Evolutionary conservation across 2,113 vertebrate species (phyloP), one percentile per base, ranked within the genome.

Genomic region (Antechinus stuartii): DNA sequence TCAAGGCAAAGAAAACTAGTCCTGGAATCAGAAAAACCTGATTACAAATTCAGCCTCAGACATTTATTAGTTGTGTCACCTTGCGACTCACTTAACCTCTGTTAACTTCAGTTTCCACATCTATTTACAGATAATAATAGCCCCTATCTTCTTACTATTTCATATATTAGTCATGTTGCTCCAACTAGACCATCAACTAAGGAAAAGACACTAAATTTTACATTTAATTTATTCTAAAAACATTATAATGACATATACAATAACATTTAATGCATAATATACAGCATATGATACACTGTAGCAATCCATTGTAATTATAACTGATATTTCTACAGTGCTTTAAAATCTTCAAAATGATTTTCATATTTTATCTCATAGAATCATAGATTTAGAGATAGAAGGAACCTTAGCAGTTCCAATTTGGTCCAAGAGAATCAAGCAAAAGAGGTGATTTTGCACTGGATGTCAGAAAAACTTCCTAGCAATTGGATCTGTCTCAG

Each of bases 1-100:
- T 96, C 46, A 3, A 3, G 0, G 92, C 94, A 52, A 98, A 97
- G 90, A 12, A 92, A 68, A 94, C 96, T 90, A 91, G 55, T 55
- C 90, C 92, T 94, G 52, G 91, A 68, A 50, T 54, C 26, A 47
- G 6, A 54, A 91, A 54, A 54, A 54, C 16, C 11, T 22, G 14
- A 22, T 0, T 54, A 19, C 54, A 54, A 54, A 54, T 54, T 22
- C 54, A 54, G 19, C 19, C 54, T 54, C 54, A 19, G 54, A 54
- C 54, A 54, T 56, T 25, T 25, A 56, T 56, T 56, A 56, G 55
- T 22, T 56, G 55, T 56, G 24, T 56, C 26, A 26, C 55, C 55
- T 26, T 56, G 27, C 57, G 30, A 61, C 4, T n/a, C 61, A 68
- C 14, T 57, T 57, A n/a, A 76, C 14, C 14, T n/a, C 61, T 27